Base-by-base conservation (phyloP, 2,888 invertebrate genomes). In the Tipula unca region DNA sequence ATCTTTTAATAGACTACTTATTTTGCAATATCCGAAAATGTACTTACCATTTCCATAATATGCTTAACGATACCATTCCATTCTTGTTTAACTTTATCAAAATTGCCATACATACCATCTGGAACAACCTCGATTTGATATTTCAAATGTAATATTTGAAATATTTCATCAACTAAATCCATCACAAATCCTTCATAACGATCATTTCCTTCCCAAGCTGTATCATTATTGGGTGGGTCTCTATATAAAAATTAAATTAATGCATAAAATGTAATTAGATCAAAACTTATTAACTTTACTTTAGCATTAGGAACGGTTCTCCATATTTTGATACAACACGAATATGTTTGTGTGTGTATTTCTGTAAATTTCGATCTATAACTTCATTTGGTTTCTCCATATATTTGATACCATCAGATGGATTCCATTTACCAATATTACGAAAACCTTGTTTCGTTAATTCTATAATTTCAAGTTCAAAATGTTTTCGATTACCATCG, bases 171-270 rank as follows among this genome's bases (percentile, higher is more conserved):
- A 88, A 99, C 95, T 25, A 99, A 92, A 90, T 99, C 99, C 88
- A 98, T 94, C 1, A 97, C 95, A 90, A 97, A 99, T 1, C 98
- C 98, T 90, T 97, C 96, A 89, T 93, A 97, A 85, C 94, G 93
- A 87, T 94, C 95, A 89, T 96, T 97, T 3, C 96, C 97, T 85
- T 92, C 92, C 17, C 93, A 89, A 0, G 91, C 89, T 89, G 93
- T 92, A 10, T 94, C 94, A 29, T 69, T 69, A 3, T 25, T 25
- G 69, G 69, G 69, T 69, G n/a, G 20, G 10, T 69, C 69, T 10
- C 69, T 69, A 25, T 69, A 20, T 32, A 54, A 32, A 32, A 54
- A 29, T 1, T 8, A 83, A 32, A 14, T 29, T 14, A 32, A 83
- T 32, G n/a, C n/a, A n/a, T n/a, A n/a, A n/a, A n/a, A n/a, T n/a